phyloP scores from a whole-genome alignment of 2,888 invertebrate genomes.

The Cerastis leucographa region DNA sequence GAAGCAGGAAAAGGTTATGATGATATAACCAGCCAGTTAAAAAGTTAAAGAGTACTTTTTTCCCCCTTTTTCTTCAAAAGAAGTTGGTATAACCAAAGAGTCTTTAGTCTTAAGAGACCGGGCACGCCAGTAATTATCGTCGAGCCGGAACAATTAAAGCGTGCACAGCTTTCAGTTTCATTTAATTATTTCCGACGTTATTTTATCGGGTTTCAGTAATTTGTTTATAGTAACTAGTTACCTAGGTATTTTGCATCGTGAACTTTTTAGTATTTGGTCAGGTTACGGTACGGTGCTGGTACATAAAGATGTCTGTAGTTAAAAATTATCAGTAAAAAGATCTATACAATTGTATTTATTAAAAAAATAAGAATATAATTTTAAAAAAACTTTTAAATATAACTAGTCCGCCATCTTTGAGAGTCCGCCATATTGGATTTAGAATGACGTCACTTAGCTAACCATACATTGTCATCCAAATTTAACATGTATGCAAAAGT shows the following conservation, averaged over 20 bases:
- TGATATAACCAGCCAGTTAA: conserved; percentile 6
- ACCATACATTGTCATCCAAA: too few relatives aligned
- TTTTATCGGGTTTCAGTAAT: conserved; percentile 17
- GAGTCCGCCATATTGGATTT: background rate
- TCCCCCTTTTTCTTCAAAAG: conserved; percentile 1
- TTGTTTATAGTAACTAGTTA: background rate
- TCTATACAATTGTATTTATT: background rate
- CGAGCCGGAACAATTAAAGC: conserved; percentile 40
- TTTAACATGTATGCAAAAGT: too few relatives aligned
- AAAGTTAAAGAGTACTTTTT: background rate
- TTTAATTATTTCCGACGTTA: conserved; percentile 17
- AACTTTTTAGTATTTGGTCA: background rate
- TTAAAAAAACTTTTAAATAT: too few relatives aligned
- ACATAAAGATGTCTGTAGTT: background rate
- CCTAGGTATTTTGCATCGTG: background rate
- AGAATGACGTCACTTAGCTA: too few relatives aligned
- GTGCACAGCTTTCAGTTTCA: conserved; percentile 14
- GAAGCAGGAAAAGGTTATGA: too few relatives aligned
- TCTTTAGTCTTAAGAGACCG: background rate
- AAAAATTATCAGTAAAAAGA: background rate
- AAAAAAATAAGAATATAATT: too few relatives aligned
- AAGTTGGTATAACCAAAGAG: conserved; percentile 7
- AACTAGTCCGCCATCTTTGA: background rate
- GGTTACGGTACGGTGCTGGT: background rate
- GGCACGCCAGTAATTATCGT: conserved; percentile 37